phyloP scores from a whole-genome alignment of 2,888 invertebrate species.

The Hanleya hanleyi region DNA sequence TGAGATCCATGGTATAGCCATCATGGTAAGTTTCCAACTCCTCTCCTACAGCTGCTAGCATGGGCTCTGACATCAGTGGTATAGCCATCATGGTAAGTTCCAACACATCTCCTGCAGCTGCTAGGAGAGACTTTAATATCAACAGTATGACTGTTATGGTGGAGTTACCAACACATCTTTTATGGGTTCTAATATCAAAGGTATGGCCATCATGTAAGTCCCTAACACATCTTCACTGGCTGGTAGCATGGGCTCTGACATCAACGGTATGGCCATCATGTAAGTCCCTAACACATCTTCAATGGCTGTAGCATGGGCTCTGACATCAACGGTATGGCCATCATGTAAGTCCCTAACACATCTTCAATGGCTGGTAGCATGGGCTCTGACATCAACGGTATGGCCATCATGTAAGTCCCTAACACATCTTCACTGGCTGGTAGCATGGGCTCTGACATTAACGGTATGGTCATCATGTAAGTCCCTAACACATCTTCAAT shows the following conservation, averaged over 20 bases:
- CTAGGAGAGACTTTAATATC: too few species aligned
- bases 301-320: too few species aligned
- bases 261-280: constrained; percentile 43
- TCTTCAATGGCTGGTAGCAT: constrained; percentile 39
- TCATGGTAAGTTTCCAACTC: constrained; percentile 38
- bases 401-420: constrained; percentile 40
- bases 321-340: too few species aligned
- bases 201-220: constrained; percentile 40
- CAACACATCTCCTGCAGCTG: constrained; percentile 29
- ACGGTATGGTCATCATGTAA: constrained; percentile 42
- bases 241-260: constrained; percentile 42
- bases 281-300: too few species aligned
- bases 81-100: constrained; percentile 37
- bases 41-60: constrained; percentile 38
- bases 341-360: constrained; percentile 29
- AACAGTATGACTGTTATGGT: too few species aligned
- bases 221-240: constrained; percentile 33
- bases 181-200: constrained; percentile 42
- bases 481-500: constrained; percentile 93
- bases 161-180: constrained; percentile 29
- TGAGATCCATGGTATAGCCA: constrained; percentile 44
- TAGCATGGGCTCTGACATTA: constrained; percentile 41
- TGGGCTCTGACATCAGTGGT: constrained; percentile 44
- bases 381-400: constrained; percentile 45
- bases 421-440: constrained; percentile 32